These are phyloP conservation scores for Epiblema foenella DNA, from an alignment of 2,888 invertebrate genomes.

Conservation along the genomic window DNA sequence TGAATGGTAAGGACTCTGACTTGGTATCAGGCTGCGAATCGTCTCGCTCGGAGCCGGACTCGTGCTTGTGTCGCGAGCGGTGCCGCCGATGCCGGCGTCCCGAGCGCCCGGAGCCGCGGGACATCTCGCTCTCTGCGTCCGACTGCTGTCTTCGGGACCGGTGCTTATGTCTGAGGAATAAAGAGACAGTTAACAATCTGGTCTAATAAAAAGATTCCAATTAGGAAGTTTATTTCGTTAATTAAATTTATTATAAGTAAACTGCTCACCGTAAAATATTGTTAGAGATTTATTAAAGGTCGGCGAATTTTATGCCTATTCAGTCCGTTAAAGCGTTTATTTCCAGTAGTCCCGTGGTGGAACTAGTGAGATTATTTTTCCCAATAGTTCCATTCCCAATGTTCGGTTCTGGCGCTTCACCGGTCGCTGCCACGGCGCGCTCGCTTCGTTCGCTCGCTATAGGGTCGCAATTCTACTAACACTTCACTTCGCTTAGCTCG, in stretches of 20 bases:
- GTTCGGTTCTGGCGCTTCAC: too few relatives aligned
- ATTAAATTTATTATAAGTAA: neutral
- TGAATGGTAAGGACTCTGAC: constrained; percentile 55
- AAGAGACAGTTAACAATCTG: neutral
- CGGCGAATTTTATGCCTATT: too few relatives aligned
- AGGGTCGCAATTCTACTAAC: too few relatives aligned
- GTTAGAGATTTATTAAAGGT: too few relatives aligned
- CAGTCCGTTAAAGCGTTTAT: too few relatives aligned
- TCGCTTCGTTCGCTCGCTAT: too few relatives aligned
- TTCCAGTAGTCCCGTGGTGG: too few relatives aligned
- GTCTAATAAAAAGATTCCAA: neutral
- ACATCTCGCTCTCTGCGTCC: constrained; percentile 95
- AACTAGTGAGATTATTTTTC: too few relatives aligned
- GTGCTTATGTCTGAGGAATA: constrained; percentile 87
- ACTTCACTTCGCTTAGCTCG: too few relatives aligned
- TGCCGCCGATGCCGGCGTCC: constrained; percentile 90
- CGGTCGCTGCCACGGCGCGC: too few relatives aligned
- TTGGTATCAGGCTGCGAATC: constrained; percentile 83
- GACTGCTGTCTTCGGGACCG: constrained; percentile 92
- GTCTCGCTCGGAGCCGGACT: constrained; percentile 90
- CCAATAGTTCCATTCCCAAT: too few relatives aligned
- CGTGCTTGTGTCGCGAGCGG: constrained; percentile 90
- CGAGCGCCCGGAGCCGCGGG: constrained; percentile 92
- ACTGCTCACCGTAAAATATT: too few relatives aligned
- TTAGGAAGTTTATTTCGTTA: neutral